phyloP scores from a whole-genome alignment of 2,113 vertebrate species.

The Nycticryphes semicollaris region DNA sequence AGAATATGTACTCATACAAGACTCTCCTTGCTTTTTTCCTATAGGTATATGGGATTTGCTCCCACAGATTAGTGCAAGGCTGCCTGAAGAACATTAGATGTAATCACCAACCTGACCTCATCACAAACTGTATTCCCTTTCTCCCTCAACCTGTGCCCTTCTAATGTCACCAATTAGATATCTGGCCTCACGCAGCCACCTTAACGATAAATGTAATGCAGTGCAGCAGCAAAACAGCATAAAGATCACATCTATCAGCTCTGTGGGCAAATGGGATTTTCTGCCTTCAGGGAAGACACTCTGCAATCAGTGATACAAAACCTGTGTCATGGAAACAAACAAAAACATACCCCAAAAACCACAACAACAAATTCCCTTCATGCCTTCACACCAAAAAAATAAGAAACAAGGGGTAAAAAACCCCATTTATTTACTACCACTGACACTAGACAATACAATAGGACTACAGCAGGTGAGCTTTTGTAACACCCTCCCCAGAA shows the following conservation, averaged over 20 bases:
- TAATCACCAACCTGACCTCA: slow-evolving; percentile 46
- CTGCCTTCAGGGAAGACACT: not conserved
- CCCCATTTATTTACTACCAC: not conserved
- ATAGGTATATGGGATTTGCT: not conserved
- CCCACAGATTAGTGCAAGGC: not conserved
- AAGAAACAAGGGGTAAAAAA: not conserved
- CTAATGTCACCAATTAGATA: slow-evolving; percentile 23
- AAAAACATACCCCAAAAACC: not conserved
- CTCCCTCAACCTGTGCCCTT: slow-evolving; percentile 35
- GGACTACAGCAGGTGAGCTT: not conserved
- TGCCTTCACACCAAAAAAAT: not conserved
- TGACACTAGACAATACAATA: not conserved
- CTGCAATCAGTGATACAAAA: not conserved
- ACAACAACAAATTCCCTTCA: not conserved
- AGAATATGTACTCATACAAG: not conserved
- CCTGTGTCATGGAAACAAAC: not conserved
- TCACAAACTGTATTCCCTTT: slow-evolving; percentile 31
- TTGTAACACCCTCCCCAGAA: not conserved
- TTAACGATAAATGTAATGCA: slow-evolving; percentile 18
- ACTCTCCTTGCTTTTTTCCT: not conserved
- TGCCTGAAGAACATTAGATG: slow-evolving; percentile 12
- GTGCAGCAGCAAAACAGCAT: not conserved
- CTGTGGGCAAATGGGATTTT: not conserved
- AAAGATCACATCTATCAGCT: not conserved
- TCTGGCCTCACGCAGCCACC: slow-evolving; percentile 14